Evolutionary conservation across 2,888 invertebrate genomes (phyloP), one percentile per base, ranked within the genome.

Genomic region (Crematogaster levior): DNA sequence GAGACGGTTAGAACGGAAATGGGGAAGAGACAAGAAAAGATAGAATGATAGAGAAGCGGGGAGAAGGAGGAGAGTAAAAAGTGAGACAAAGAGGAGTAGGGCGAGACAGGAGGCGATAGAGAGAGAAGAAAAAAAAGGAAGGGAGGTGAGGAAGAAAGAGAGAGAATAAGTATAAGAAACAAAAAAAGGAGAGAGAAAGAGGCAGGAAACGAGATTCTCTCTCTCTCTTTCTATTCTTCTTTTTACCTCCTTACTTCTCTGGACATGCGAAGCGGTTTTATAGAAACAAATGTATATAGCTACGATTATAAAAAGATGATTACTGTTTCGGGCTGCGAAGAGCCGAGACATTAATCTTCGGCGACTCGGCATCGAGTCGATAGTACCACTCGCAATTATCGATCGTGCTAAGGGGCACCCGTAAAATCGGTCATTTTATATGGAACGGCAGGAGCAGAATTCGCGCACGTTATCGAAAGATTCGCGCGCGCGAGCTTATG

Each of bases 241-340:
- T 30, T 12, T 56, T 34, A 2, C 18, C 21, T 34, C 56, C 56
- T 77, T 46, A 53, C 18, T 70, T 53, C 34, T 68, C 34, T 34
- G 34, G 37, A 51, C 56, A 46, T 21, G 34, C 43, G 53, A 30
- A 43, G 70, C 43, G 24, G 21, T 68, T 77, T 77, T 70, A 58
- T 58, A 56, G 70, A 77, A 68, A 68, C 30, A 77, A 68, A 77
- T 56, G 56, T 77, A 6, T 63, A 37, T 27, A 43, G 63, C 40
- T 43, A 24, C 24, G 77, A 68, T 58, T 73, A 43, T 65, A 65
- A 75, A 75, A 75, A 53, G 75, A 65, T 65, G 65, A 75, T 65
- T 24, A 51, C 74, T 48, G 56, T 43, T 74, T 74, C 48, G 27
- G 43, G 24, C 37, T 24, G 34, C 48, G 61, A 61, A 37, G 6